Percentiles rank a stretch among this genome's conserved stretches.
These are phyloP conservation scores for Caenorhabditis uteleia DNA, from an alignment of 2,888 invertebrate species.

Conservation along the genomic window DNA sequence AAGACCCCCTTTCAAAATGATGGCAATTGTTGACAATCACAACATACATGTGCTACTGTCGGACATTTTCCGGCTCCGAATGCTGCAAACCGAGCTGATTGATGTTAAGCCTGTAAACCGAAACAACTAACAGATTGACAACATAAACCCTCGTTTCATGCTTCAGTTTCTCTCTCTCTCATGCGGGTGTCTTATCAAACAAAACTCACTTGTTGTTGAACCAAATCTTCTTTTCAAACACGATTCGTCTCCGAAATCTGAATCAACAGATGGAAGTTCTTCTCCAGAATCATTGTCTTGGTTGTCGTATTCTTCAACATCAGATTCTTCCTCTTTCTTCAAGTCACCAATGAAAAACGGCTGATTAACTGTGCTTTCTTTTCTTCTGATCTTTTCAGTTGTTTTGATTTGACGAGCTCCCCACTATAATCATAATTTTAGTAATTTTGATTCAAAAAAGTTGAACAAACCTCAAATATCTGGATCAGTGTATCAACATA, in stretches of 20 bases:
- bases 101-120: conserved; percentile 52
- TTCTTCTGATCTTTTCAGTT: conserved; percentile 47
- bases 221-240: conserved; percentile 33
- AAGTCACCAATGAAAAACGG: conserved; percentile 8
- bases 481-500: conserved; percentile 86
- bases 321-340: conserved; percentile 1
- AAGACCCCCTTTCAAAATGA: conserved; percentile 1
- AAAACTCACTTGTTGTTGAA: conserved; percentile 30
- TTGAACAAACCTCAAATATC: conserved; percentile 90
- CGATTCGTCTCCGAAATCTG: conserved; percentile 21
- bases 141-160: conserved; percentile 2
- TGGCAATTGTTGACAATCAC: conserved; percentile 16
- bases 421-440: conserved; percentile 52
- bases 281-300: conserved; percentile 30
- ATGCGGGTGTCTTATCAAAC: not conserved
- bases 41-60: conserved; percentile 46
- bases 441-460: no score
- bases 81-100: conserved; percentile 42
- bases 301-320: conserved; percentile 10
- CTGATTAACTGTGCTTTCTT: conserved; percentile 26
- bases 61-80: conserved; percentile 36
- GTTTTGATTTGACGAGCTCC: conserved; percentile 65
- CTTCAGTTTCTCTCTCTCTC: not conserved
- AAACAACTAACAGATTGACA: no score
- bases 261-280: conserved; percentile 23